A percentile compares a stretch with the other conserved stretches of the same genome.
These are phyloP conservation scores for Siphlonurus alternatus DNA, from an alignment of 2,888 invertebrate species.

Conservation along the genomic window DNA sequence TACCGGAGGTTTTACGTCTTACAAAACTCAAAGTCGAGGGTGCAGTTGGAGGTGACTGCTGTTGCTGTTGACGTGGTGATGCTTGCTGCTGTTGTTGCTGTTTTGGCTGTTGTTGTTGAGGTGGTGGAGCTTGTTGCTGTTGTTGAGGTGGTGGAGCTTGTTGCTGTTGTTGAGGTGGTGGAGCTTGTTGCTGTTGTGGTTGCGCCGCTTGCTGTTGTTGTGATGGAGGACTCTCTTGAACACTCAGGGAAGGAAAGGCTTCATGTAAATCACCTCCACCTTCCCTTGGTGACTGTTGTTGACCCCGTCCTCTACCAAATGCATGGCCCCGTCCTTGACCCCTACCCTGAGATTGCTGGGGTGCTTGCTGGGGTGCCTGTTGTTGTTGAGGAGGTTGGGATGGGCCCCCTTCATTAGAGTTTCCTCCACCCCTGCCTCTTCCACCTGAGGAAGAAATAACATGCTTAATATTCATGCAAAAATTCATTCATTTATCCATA, in stretches of 20 bases:
- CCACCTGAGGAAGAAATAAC: too few species aligned
- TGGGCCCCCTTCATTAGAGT: too few species aligned
- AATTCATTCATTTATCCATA: too few species aligned
- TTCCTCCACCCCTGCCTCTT: too few species aligned
- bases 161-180: not conserved
- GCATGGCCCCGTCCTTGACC: too few species aligned
- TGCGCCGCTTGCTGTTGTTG: not conserved
- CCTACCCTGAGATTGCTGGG: too few species aligned
- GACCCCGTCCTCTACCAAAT: not conserved
- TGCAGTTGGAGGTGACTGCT: not conserved
- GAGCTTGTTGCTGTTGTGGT: not conserved
- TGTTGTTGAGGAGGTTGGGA: too few species aligned
- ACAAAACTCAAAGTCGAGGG: slow-evolving; percentile 16
- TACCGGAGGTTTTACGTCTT: slow-evolving; percentile 20
- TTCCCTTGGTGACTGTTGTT: not conserved
- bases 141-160: not conserved
- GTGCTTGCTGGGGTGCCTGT: too few species aligned
- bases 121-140: not conserved
- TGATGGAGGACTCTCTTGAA: not conserved
- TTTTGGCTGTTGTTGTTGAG: not conserved
- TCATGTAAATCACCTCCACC: not conserved
- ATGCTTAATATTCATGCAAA: too few species aligned
- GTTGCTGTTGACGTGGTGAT: not conserved
- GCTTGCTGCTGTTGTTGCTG: not conserved
- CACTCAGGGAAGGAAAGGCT: not conserved